Percentiles rank a stretch among this genome's conserved stretches.
Conservation (phyloP, 1,140 invertebrate species). For the Schlechtendalia chinensis region DNA sequence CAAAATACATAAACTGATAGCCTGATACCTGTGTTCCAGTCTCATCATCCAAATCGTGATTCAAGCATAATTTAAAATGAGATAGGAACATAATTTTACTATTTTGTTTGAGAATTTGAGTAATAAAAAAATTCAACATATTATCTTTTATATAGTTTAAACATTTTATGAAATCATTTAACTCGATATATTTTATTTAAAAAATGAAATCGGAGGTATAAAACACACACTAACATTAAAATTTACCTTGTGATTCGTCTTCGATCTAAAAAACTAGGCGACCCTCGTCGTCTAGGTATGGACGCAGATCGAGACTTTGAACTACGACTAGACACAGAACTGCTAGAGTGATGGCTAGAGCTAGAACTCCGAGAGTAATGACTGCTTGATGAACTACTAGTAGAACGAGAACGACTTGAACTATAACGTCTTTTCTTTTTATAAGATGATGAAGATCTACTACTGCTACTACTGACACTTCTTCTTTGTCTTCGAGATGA, state of each 20-base stretch:
- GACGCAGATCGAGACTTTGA: conserved; percentile 58
- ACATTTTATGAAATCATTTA: conserved; percentile 31
- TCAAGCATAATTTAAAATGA: conserved; percentile 49
- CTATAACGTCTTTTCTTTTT: conserved; percentile 30
- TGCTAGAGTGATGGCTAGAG: conserved; percentile 11
- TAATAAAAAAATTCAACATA: conserved; percentile 37
- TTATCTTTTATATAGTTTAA: conserved; percentile 41
- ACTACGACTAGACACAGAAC: conserved; percentile 46
- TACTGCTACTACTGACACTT: conserved; percentile 25
- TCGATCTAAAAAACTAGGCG: conserved; percentile 65
- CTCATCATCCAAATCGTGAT: conserved; percentile 47
- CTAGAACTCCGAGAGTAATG: conserved; percentile 28
- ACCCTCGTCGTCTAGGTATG: conserved; percentile 62
- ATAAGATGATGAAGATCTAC: conserved; percentile 18
- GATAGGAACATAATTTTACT: conserved; percentile 50
- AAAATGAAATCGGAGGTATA: conserved; percentile 35
- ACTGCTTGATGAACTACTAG: conserved; percentile 39
- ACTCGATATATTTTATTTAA: conserved; percentile 38
- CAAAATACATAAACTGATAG: conserved; percentile 47
- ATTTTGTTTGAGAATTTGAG: conserved; percentile 47
- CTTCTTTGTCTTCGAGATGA: conserved; percentile 27
- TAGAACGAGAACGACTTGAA: conserved; percentile 32
- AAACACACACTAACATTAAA: conserved; percentile 44
- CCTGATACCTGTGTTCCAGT: conserved; percentile 50
- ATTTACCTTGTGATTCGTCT: conserved; percentile 64